Conservation (phyloP, 2,113 vertebrate genomes). For the Macquaria ambigua region DNA sequence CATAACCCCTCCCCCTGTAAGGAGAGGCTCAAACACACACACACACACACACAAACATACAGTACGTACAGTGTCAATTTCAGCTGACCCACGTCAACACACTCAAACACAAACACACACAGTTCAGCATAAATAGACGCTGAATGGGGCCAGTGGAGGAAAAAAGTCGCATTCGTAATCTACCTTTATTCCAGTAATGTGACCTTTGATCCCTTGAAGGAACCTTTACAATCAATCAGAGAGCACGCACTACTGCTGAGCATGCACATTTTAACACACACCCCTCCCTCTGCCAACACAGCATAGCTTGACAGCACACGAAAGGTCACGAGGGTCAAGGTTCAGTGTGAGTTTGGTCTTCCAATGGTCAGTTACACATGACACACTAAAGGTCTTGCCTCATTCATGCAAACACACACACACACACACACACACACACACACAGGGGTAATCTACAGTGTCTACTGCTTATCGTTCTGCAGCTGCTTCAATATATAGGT, state of each 20-base stretch:
- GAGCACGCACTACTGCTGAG: constrained; percentile 50
- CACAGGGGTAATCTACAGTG: too few species aligned
- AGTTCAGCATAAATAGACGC: constrained; percentile 29
- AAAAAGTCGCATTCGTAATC: constrained; percentile 25
- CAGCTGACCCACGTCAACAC: constrained; percentile 40
- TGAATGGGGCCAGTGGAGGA: constrained; percentile 18
- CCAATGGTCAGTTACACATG: constrained; percentile 7
- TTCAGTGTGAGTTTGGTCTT: constrained; percentile 1
- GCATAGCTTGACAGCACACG: neutral
- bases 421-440: constrained; percentile 19
- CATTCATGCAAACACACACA: neutral
- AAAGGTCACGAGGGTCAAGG: too few species aligned
- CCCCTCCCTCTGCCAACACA: too few species aligned
- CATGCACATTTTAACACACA: constrained; percentile 56
- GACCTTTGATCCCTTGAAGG: constrained; percentile 56
- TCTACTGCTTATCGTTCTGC: neutral
- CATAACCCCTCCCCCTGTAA: constrained; percentile 78
- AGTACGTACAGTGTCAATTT: constrained; percentile 20
- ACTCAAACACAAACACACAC: constrained; percentile 21
- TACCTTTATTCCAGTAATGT: constrained; percentile 39
- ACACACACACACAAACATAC: constrained; percentile 21
- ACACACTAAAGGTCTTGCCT: neutral
- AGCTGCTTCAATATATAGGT: neutral
- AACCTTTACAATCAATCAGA: constrained; percentile 61
- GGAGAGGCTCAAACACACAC: constrained; percentile 38